Evolutionary conservation across 2,888 invertebrate genomes (phyloP).

Genomic region (Cylloceria caligata): DNA sequence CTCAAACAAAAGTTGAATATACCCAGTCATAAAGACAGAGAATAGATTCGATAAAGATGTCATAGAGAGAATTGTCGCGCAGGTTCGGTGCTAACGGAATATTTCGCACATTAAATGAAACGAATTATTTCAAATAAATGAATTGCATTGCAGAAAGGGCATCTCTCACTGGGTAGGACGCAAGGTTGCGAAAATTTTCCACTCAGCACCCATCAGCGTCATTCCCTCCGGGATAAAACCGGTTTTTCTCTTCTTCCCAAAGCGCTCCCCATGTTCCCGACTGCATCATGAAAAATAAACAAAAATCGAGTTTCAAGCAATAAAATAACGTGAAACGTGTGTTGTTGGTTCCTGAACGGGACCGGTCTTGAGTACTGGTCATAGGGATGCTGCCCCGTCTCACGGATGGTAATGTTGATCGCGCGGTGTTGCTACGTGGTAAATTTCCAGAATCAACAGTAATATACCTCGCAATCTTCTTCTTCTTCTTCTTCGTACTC

Average conservation of each 20-base stretch:
- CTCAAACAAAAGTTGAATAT: neutral
- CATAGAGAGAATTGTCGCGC: neutral
- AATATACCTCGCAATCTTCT: too few relatives aligned
- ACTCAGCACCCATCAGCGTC: constrained; percentile 16
- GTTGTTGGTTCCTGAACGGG: constrained; percentile 44
- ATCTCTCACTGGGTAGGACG: neutral
- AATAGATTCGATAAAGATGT: neutral
- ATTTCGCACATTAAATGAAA: too few relatives aligned
- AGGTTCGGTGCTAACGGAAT: too few relatives aligned
- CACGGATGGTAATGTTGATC: neutral
- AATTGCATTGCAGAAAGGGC: neutral
- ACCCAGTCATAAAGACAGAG: neutral
- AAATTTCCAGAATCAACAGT: constrained; percentile 8
- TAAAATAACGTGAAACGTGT: neutral
- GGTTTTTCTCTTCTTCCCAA: constrained; percentile 31
- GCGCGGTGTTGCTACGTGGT: neutral
- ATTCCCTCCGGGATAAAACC: constrained; percentile 27
- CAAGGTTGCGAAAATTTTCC: constrained; percentile 51
- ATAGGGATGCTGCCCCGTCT: constrained; percentile 29
- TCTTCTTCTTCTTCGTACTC: too few relatives aligned
- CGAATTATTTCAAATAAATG: too few relatives aligned
- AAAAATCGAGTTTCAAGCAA: neutral
- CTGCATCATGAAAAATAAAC: constrained; percentile 28
- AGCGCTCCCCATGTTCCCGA: neutral
- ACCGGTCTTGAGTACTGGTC: constrained; percentile 55